Evolutionary conservation across 2,797 vertebrate genomes (phyloP), one percentile per base, ranked within the genome.

Genomic region (Ibycter americanus): DNA sequence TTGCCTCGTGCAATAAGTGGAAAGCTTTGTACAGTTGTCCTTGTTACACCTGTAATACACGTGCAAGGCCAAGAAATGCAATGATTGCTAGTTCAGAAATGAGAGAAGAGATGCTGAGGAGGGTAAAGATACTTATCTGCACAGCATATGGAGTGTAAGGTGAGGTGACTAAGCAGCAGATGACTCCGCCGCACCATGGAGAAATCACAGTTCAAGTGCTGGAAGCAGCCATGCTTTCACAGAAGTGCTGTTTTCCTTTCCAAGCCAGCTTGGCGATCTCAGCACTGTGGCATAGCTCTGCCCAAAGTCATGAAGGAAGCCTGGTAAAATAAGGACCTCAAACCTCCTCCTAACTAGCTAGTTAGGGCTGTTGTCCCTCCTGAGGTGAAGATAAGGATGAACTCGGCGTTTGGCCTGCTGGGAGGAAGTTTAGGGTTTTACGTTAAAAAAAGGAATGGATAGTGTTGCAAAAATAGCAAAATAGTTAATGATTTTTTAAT

Each of bases 1-100:
- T 82, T 67, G 29, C 22, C 12, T 40, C 32, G 32, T 0, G 0
- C 1, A 6, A 0, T 42, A 32, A 77, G 19, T 59, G 31, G 38
- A 59, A 83, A 76, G 18, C 40, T 65, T 74, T 0, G 0, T 32
- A 16, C 3, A 7, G 7, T 59, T 78, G 21, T 62, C 42, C 20
- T 80, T 54, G 56, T 19, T 74, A 23, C 42, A 84, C 29, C 42
- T 38, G 23, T 49, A 38, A 8, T 19, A n/a, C 51, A 54, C 51
- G 55, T 89, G 51, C 71, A 40, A 49, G 29, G 13, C 54, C 72
- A 63, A 63, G 56, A 80, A 89, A 11, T 49, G 51, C 61, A n/a
- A 12, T 9, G 8, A 46, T 3, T 52, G 42, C 44, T 74, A 9
- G 22, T 21, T 94, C 46, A 88, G 80, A 72, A 83, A 27, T 29